Base-by-base conservation (phyloP, 1,140 invertebrate species). In the Drosophila carrolli region DNA sequence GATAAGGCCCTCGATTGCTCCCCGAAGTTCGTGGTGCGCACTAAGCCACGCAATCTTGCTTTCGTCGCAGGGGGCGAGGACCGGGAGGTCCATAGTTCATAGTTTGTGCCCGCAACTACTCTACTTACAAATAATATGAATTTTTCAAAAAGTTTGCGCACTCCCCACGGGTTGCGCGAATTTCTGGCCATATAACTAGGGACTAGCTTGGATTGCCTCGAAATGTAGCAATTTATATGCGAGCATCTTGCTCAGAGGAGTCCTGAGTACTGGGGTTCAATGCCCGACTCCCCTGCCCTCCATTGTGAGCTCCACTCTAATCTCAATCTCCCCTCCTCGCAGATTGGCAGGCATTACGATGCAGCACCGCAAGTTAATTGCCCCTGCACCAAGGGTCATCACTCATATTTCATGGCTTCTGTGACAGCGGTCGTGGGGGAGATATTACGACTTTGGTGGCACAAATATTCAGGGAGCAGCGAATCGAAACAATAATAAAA, bases 1-100 rank as follows among this genome's bases (percentile, higher is more conserved):
- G 84, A 88, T 89, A 89, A 88, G 76, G 73, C 50, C 63, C 47
- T 62, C 63, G 79, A 89, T 88, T 89, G 84, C 85, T 88, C 80
- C 84, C 76, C 67, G 43, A 74, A 77, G 84, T 74, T 80, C 68
- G 29, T 74, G 59, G 57, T 51, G 72, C 63, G 54, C 76, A 72
- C 80, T 84, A 88, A 89, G 83, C 83, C 63, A 74, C 63, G 66
- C 84, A 89, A 84, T 83, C 74, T 89, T 47, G 19, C 53, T 66
- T 61, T 35, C 48, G 29, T 35, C 29, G 29, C 48, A 50, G 48
- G 29, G 47, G 13, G 32, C 48, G 61, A 50, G 14, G 38, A 13
- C 35, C 4, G 29, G 35, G 59, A 5, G 59, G 32, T 23, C 35
- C 62, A 68, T 61, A 74, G 67, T 74, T 76, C 76, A 76, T 76